These are phyloP conservation scores for Lagopus muta DNA, from an alignment of 2,113 vertebrate genomes.

Conservation along the genomic window DNA sequence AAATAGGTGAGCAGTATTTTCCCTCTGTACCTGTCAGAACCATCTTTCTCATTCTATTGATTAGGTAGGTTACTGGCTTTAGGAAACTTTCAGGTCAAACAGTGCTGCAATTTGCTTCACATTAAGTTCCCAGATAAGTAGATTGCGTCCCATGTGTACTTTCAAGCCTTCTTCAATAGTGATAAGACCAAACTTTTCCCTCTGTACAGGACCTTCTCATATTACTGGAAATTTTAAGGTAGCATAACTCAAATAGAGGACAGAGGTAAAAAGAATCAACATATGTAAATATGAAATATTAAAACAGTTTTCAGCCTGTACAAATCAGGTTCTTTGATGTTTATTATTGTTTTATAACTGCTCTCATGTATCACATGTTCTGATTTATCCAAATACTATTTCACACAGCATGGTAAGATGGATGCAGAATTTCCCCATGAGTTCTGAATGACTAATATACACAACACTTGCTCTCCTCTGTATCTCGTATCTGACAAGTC, in stretches of 20 bases:
- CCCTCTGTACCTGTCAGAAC: background rate
- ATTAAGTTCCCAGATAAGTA: fast-evolving
- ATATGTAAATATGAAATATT: background rate
- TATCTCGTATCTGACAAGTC: background rate
- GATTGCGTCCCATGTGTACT: background rate
- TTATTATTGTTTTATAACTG: background rate
- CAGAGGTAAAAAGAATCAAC: background rate
- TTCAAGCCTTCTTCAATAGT: background rate
- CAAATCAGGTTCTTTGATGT: background rate
- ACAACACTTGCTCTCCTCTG: background rate
- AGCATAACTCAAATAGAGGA: background rate
- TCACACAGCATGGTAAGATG: background rate
- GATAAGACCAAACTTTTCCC: background rate
- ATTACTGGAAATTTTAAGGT: background rate
- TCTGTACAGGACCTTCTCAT: background rate
- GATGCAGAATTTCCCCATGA: background rate
- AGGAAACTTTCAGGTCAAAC: background rate
- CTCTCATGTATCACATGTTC: background rate
- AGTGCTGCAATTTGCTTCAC: background rate
- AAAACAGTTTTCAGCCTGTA: background rate
- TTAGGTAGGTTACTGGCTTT: background rate
- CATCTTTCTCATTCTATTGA: background rate
- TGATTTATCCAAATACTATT: background rate
- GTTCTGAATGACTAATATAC: background rate
- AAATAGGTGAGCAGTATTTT: background rate